Evolutionary conservation across 2,797 vertebrate genomes (phyloP).

Genomic region (Epinephelus coioides): DNA sequence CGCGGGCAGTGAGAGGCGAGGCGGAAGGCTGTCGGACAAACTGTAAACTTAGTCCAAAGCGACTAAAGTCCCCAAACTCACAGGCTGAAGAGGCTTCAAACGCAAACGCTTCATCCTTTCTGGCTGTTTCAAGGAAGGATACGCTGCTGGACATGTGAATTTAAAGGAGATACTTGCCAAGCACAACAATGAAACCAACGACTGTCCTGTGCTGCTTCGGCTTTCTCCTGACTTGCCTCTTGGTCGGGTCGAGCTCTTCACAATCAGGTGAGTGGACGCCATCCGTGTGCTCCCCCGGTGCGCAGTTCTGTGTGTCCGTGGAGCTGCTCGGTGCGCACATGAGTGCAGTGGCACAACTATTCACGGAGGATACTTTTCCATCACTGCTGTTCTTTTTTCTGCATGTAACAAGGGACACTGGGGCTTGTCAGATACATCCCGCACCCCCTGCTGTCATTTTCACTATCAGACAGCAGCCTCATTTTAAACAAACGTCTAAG

Average conservation of each 20-base stretch:
- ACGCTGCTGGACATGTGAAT: constrained; percentile 88
- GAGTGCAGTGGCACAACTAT: constrained; percentile 52
- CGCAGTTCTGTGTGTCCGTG: constrained; percentile 43
- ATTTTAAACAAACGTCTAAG: background rate
- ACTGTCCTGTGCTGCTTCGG: constrained; percentile 79
- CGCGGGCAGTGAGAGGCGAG: constrained; percentile 33
- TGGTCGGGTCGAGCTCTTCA: constrained; percentile 80
- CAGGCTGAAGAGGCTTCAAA: constrained; percentile 53
- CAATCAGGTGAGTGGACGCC: constrained; percentile 87
- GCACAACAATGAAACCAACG: constrained; percentile 85
- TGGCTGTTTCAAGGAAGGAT: constrained; percentile 70
- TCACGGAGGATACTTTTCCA: constrained; percentile 25
- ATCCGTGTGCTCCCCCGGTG: constrained; percentile 39
- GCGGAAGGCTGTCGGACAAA: constrained; percentile 55
- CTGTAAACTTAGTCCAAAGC: constrained; percentile 70
- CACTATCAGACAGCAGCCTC: background rate
- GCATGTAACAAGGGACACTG: background rate
- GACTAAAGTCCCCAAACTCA: constrained; percentile 76
- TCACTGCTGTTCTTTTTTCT: constrained; percentile 16
- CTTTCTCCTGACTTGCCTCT: constrained; percentile 81
- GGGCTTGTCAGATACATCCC: background rate
- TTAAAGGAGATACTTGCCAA: constrained; percentile 81
- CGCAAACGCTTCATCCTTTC: constrained; percentile 49
- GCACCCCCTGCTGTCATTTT: background rate
- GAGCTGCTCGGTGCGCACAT: constrained; percentile 59